Evolutionary conservation across 2,113 vertebrate species (phyloP), one percentile per base, ranked within the genome.

Genomic region (Siniperca knerii): DNA sequence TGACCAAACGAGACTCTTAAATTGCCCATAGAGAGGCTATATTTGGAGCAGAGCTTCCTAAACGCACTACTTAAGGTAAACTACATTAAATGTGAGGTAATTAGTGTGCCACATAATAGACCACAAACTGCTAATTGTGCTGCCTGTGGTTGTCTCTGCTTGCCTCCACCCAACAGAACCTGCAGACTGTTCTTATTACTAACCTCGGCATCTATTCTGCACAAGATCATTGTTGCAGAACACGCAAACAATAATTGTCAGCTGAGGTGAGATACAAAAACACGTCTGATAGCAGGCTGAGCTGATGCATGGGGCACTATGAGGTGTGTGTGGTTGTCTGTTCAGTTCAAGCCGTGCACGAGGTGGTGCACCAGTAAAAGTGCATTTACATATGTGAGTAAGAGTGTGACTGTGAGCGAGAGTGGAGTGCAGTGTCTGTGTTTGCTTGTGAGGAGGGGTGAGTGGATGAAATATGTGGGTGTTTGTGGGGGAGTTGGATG

Each of bases 21-120:
- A 86, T 80, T 83, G 57, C 78, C 68, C 62, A 48, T 65, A 52
- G 65, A 84, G 85, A 73, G 85, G 84, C 92, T 92, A 87, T 91
- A 82, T 90, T 86, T 83, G 89, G 86, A 82, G 35, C 44, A n/a
- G 42, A 57, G 83, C 88, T 89, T 91, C 86, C 82, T 91, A 83
- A 92, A 90, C 8, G 42, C 80, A 82, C 90, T 82, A 87, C 87
- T 92, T 92, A 85, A 92, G 84, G 82, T 90, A 86, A 94, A 92
- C 86, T 90, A 84, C 90, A 91, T 90, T 91, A 93, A 92, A 92
- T 16, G 80, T 74, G 83, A 91, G 90, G 87, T 93, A 90, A 94
- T 94, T 94, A 92, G 90, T 13, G 75, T 23, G 74, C 91, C 84
- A 74, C 82, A 87, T 18, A 79, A 84, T 68, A 79, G 76, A 90